Percentiles rank a stretch among this genome's conserved stretches.
Conservation (phyloP, 2,888 invertebrate genomes). For the Tortrix viridana region DNA sequence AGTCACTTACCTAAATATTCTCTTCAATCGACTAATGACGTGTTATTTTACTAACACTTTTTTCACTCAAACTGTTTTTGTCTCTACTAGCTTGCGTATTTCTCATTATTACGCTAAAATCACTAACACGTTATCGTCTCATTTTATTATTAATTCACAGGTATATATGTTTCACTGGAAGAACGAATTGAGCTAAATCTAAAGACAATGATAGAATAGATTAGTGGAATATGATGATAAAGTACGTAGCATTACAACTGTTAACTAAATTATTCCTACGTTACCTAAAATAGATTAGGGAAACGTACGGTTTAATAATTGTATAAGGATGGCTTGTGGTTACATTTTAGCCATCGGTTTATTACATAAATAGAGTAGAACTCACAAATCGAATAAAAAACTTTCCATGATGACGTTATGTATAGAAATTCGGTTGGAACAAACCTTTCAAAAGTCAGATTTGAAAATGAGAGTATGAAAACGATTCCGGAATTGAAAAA, state of each 20-base stretch:
- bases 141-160: not conserved
- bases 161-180: slow-evolving; percentile 20
- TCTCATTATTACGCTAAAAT: slow-evolving; percentile 15
- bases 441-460: too few species aligned
- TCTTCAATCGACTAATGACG: slow-evolving; percentile 84
- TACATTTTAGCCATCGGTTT: too few species aligned
- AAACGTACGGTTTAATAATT: too few species aligned
- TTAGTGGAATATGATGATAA: not conserved
- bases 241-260: not conserved
- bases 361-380: too few species aligned
- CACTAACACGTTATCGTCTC: slow-evolving; percentile 6
- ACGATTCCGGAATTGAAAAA: too few species aligned
- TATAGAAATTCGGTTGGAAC: too few species aligned
- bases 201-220: not conserved
- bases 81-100: not conserved
- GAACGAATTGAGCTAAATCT: slow-evolving; percentile 28
- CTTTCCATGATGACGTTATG: too few species aligned
- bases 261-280: too few species aligned
- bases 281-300: too few species aligned
- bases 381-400: too few species aligned
- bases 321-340: too few species aligned
- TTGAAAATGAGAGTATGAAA: too few species aligned
- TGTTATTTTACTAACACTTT: slow-evolving; percentile 75
- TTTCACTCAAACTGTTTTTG: slow-evolving; percentile 50
- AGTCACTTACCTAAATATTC: slow-evolving; percentile 78